Evolutionary conservation across 1,140 invertebrate genomes (phyloP), one percentile per base, ranked within the genome.

Genomic region (Oryzaephilus surinamensis): DNA sequence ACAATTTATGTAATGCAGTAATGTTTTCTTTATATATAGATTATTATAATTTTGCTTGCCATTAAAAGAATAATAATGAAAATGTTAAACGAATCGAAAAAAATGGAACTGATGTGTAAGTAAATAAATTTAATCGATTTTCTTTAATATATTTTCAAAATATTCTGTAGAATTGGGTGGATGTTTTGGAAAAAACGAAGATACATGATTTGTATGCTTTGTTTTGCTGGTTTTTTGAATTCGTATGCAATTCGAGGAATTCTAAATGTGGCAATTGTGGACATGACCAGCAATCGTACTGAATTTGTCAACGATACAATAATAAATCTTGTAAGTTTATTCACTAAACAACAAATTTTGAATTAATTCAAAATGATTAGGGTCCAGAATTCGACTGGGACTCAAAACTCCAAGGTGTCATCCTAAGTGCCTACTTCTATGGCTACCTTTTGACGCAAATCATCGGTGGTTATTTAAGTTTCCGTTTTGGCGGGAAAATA

Each of bases 191-290:
- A 68, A 29, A 73, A 74, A 45, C 65, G 79, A 50, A 65, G 84
- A 32, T 79, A 86, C 50, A 55, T 87, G 18, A 76, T 93, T 6
- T 78, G 80, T 0, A 52, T 84, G 0, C 53, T 93, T 41, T 79
- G 83, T 0, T 91, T 93, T 60, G 71, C 92, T 42, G 91, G 90
- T 4, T 92, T 93, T 66, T 83, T 88, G 64, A 84, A 90, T 52
- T 76, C 87, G 1, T 93, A 94, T 62, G 77, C 85, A 8, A 64
- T 93, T 41, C 69, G 91, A 16, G 89, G 89, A 0, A 94, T 93
- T 65, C 65, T 95, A 14, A 88, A 83, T 37, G n/a, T 95, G 12
- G 88, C 87, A 2, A 84, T 93, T 42, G 84, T 95, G 12, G 84
- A 85, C 15, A 94, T 95, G 83, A 83, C 79, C 0, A 72, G 77